phyloP scores from a whole-genome alignment of 2,888 invertebrate species.

The Endomychus coccineus region DNA sequence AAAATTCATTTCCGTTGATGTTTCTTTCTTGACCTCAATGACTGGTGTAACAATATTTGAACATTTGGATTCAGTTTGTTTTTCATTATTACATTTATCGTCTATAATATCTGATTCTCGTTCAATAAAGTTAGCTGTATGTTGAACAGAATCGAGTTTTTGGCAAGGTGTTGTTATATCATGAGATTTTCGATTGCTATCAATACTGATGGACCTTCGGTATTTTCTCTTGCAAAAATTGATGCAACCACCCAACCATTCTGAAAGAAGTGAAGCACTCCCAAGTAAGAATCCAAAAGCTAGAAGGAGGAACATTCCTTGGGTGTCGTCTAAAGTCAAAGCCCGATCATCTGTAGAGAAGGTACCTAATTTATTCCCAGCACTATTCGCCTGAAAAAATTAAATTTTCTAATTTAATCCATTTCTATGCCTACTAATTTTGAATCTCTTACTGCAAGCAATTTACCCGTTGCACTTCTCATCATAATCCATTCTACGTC shows the following conservation, averaged over 20 bases:
- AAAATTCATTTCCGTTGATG: slow-evolving; percentile 1
- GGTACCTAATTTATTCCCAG: slow-evolving; percentile 42
- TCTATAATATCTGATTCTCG: slow-evolving; percentile 9
- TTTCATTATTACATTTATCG: slow-evolving; percentile 4
- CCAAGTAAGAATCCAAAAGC: slow-evolving; percentile 63
- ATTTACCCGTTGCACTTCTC: slow-evolving; percentile 52
- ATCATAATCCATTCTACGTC: slow-evolving; percentile 70
- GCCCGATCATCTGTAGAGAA: slow-evolving; percentile 59
- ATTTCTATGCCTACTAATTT: too few species aligned
- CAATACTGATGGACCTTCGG: slow-evolving; percentile 26
- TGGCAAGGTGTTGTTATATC: slow-evolving; percentile 32
- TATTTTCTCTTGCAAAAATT: slow-evolving; percentile 47
- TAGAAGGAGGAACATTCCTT: slow-evolving; percentile 73
- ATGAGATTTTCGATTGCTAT: slow-evolving; percentile 36
- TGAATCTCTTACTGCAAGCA: slow-evolving; percentile 56
- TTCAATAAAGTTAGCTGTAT: slow-evolving; percentile 2
- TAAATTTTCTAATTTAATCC: not conserved
- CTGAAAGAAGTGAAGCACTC: slow-evolving; percentile 55
- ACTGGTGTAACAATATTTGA: slow-evolving; percentile 6
- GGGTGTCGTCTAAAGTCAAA: slow-evolving; percentile 70
- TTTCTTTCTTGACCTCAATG: slow-evolving; percentile 3
- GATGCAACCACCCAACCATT: slow-evolving; percentile 64
- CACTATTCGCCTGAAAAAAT: slow-evolving; percentile 43
- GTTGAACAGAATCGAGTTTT: slow-evolving; percentile 25
- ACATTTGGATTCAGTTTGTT: slow-evolving; percentile 13